Conservation (phyloP, 2,797 vertebrate genomes). For the Poeciliopsis paucimaculata region DNA sequence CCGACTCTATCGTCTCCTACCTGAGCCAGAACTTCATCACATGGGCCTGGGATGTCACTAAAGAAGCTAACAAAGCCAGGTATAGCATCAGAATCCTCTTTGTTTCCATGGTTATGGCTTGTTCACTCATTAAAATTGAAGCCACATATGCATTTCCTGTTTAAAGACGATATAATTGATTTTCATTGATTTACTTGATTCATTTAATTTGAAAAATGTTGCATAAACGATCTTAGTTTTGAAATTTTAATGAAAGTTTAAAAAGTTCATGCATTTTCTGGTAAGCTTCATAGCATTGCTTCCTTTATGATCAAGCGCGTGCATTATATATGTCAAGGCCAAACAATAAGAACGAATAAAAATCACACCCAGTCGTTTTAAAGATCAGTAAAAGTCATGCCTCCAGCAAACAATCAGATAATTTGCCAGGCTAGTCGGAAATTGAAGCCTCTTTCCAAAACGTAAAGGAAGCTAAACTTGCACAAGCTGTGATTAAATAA, state of each 20-base stretch:
- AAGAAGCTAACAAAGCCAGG: conserved; percentile 98
- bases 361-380: too few relatives aligned
- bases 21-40: conserved; percentile 99
- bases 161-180: neutral
- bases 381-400: too few relatives aligned
- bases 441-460: neutral
- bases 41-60: conserved; percentile 99
- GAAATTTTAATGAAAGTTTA: neutral
- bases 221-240: neutral
- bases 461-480: neutral
- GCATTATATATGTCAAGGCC: too few relatives aligned
- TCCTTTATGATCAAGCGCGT: too few relatives aligned
- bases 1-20: conserved; percentile 98
- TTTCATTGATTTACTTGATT: neutral
- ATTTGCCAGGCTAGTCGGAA: neutral
- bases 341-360: too few relatives aligned
- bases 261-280: neutral
- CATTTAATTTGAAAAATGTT: neutral
- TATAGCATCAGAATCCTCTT: conserved; percentile 55
- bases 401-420: too few relatives aligned
- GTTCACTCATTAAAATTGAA: conserved; percentile 2
- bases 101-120: neutral
- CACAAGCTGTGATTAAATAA: neutral
- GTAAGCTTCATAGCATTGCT: too few relatives aligned
- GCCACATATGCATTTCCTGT: neutral